phyloP scores from a whole-genome alignment of 1,140 invertebrate genomes.

The Neuroterus valhalla region DNA sequence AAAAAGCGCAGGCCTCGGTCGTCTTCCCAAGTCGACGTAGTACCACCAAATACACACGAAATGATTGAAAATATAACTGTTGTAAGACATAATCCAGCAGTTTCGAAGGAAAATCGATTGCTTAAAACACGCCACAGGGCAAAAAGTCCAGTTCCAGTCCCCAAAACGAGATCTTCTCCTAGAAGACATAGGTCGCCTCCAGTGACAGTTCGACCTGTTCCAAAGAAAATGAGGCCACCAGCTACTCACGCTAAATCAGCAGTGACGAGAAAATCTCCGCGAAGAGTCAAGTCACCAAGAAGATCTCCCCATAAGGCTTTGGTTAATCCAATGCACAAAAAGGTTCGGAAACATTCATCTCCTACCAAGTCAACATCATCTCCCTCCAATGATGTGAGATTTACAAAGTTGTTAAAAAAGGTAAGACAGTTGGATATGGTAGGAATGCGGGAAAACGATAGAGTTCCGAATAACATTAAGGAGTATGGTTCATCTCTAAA shows the following conservation, averaged over 20 bases:
- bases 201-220: conserved; percentile 38
- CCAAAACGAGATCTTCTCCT: conserved; percentile 36
- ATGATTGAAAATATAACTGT: conserved; percentile 1
- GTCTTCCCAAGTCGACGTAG: not conserved
- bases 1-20: conserved; percentile 54
- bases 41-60: not conserved
- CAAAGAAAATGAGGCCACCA: conserved; percentile 43
- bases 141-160: conserved; percentile 49
- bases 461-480: conserved; percentile 45
- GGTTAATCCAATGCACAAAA: conserved; percentile 35
- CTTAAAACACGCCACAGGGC: conserved; percentile 46
- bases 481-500: conserved; percentile 64
- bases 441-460: conserved; percentile 38
- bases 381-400: conserved; percentile 43
- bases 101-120: conserved; percentile 36
- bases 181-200: conserved; percentile 52
- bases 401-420: conserved; percentile 64
- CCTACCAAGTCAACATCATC: not conserved
- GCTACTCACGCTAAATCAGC: conserved; percentile 38
- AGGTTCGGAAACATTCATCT: conserved; percentile 5
- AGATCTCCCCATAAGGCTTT: conserved; percentile 39
- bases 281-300: conserved; percentile 51
- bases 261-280: conserved; percentile 36
- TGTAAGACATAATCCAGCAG: not conserved
- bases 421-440: conserved; percentile 61